Conservation (phyloP, 2,113 vertebrate genomes). For the Talpa occidentalis region DNA sequence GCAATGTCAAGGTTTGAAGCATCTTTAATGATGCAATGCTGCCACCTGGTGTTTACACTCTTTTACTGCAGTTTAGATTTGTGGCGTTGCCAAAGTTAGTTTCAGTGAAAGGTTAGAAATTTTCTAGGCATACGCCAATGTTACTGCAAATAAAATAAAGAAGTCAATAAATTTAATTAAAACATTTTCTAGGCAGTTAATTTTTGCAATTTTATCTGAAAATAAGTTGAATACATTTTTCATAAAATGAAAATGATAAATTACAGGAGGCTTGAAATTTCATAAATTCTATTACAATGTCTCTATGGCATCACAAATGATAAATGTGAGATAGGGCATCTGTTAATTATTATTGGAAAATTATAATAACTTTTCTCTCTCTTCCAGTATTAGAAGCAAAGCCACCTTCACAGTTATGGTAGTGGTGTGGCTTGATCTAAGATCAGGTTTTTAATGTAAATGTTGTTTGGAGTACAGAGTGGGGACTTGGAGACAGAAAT, state of each 20-base stretch:
- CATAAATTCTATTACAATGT: neutral
- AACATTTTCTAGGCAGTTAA: neutral
- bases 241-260: neutral
- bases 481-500: neutral
- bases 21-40: slow-evolving; percentile 66
- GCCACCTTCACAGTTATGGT: neutral
- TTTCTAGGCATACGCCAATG: neutral
- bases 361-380: neutral
- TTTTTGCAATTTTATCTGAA: slow-evolving; percentile 25
- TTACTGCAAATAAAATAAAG: no score
- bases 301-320: neutral
- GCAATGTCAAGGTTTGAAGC: neutral
- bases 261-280: neutral
- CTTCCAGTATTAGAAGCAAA: neutral
- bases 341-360: neutral
- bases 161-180: no score
- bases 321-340: neutral
- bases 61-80: slow-evolving; percentile 53
- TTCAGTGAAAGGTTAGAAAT: neutral
- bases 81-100: neutral
- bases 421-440: neutral
- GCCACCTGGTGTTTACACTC: slow-evolving; percentile 63
- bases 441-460: neutral
- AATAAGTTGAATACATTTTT: neutral
- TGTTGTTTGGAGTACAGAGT: neutral